Conservation (phyloP, 2,888 invertebrate species). For the Rhingia campestris region DNA sequence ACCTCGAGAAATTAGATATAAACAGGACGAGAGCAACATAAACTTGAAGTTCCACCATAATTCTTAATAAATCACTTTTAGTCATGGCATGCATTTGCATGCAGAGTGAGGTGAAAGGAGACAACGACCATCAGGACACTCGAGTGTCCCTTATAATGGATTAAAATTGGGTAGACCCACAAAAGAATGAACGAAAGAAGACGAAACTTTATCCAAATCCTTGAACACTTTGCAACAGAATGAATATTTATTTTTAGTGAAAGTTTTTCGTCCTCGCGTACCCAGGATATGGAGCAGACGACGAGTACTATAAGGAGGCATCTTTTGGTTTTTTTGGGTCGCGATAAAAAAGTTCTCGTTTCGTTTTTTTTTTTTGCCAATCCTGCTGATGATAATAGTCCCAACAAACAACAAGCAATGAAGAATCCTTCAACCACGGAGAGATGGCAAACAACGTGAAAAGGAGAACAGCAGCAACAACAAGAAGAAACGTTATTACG, state of each 20-base stretch:
- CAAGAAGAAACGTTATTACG: constrained; percentile 41
- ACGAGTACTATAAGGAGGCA: not conserved
- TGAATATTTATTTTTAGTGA: constrained; percentile 71
- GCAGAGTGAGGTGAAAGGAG: not conserved
- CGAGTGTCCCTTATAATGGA: constrained; percentile 69
- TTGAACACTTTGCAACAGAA: constrained; percentile 67
- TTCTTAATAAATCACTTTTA: constrained; percentile 72
- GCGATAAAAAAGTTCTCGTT: constrained; percentile 45
- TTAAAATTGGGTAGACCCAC: constrained; percentile 64
- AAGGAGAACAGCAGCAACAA: not conserved
- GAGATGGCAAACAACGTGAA: not conserved
- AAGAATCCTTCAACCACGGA: constrained; percentile 1
- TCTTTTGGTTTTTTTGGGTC: constrained; percentile 44
- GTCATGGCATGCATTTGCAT: constrained; percentile 32
- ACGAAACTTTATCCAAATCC: constrained; percentile 61
- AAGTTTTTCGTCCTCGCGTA: constrained; percentile 44
- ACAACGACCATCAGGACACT: constrained; percentile 42
- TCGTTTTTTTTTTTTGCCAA: constrained; percentile 18
- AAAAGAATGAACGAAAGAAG: constrained; percentile 13
- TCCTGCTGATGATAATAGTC: constrained; percentile 61
- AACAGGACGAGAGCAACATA: constrained; percentile 62
- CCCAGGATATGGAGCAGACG: not conserved
- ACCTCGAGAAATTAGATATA: constrained; percentile 67
- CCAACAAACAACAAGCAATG: constrained; percentile 8
- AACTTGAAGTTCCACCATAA: constrained; percentile 70